Conservation (phyloP, 2,888 invertebrate species). For the Octodonta nipae region DNA sequence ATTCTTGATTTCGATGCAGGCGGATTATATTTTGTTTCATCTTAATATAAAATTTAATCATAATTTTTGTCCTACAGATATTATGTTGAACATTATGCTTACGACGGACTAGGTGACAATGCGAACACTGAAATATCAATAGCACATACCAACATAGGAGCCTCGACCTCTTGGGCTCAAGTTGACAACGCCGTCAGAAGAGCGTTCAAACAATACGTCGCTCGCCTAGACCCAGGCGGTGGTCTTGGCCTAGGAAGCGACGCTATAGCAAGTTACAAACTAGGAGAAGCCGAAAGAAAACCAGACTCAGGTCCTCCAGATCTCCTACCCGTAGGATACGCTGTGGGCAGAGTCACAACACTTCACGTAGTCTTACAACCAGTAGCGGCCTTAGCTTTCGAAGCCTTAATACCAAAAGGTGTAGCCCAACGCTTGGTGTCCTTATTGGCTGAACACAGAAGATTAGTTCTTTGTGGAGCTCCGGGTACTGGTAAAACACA, state of each 20-base stretch:
- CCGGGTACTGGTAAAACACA: constrained; percentile 94
- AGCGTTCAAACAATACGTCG: constrained; percentile 87
- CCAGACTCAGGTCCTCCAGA: constrained; percentile 76
- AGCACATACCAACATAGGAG: constrained; percentile 78
- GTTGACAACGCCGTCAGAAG: constrained; percentile 81
- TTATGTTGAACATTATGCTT: constrained; percentile 32
- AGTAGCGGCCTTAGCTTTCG: constrained; percentile 78
- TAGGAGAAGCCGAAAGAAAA: constrained; percentile 76
- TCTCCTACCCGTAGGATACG: constrained; percentile 83
- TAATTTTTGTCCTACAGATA: constrained; percentile 22
- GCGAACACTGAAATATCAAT: constrained; percentile 56
- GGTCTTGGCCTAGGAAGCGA: constrained; percentile 65
- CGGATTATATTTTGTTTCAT: too few relatives aligned
- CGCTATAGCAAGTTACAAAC: constrained; percentile 83
- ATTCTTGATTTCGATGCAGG: too few relatives aligned
- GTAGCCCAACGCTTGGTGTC: constrained; percentile 73
- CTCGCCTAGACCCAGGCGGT: constrained; percentile 83
- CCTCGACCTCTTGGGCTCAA: constrained; percentile 90
- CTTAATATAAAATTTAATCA: too few relatives aligned
- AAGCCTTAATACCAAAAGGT: constrained; percentile 89
- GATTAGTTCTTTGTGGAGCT: constrained; percentile 91
- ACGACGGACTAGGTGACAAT: constrained; percentile 32
- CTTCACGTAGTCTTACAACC: constrained; percentile 82
- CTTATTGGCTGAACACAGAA: constrained; percentile 79
- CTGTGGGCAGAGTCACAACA: constrained; percentile 74